These are phyloP conservation scores for Solen grandis DNA, from an alignment of 1,140 invertebrate species.

Conservation along the genomic window DNA sequence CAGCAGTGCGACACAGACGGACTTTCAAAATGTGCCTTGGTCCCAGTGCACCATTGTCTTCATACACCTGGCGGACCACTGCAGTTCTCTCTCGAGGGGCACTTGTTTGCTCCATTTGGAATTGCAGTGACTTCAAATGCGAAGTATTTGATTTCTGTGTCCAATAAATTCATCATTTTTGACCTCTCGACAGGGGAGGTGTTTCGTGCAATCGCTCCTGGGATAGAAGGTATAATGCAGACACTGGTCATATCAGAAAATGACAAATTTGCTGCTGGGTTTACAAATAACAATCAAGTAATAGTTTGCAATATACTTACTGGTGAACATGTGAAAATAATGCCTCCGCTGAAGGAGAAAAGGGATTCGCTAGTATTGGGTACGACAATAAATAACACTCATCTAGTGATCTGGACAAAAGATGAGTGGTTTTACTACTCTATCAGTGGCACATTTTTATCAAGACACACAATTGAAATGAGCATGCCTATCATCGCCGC, in stretches of 20 bases:
- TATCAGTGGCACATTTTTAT: constrained; percentile 70
- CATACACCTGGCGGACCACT: constrained; percentile 98
- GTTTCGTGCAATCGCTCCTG: constrained; percentile 88
- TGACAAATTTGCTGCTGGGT: constrained; percentile 97
- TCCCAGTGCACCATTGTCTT: constrained; percentile 96
- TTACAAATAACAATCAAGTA: constrained; percentile 95
- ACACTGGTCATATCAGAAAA: constrained; percentile 96
- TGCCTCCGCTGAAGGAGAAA: constrained; percentile 88
- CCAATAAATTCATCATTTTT: constrained; percentile 98
- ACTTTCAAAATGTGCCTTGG: constrained; percentile 91
- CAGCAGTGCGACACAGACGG: constrained; percentile 93
- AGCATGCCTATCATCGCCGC: constrained; percentile 73
- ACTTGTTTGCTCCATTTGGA: constrained; percentile 98
- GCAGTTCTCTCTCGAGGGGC: constrained; percentile 98
- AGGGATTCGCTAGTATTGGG: constrained; percentile 69
- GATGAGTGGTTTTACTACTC: constrained; percentile 75
- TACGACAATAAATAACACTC: constrained; percentile 71
- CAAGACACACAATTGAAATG: constrained; percentile 65
- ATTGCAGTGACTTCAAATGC: constrained; percentile 95
- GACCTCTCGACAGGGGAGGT: constrained; percentile 85
- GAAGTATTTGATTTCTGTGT: constrained; percentile 97
- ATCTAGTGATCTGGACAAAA: constrained; percentile 75
- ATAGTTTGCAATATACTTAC: constrained; percentile 78
- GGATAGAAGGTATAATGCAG: constrained; percentile 95
- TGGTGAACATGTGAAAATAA: constrained; percentile 87